These are phyloP conservation scores for Heliconius cydno DNA, from an alignment of 2,888 invertebrate species.

Conservation along the genomic window DNA sequence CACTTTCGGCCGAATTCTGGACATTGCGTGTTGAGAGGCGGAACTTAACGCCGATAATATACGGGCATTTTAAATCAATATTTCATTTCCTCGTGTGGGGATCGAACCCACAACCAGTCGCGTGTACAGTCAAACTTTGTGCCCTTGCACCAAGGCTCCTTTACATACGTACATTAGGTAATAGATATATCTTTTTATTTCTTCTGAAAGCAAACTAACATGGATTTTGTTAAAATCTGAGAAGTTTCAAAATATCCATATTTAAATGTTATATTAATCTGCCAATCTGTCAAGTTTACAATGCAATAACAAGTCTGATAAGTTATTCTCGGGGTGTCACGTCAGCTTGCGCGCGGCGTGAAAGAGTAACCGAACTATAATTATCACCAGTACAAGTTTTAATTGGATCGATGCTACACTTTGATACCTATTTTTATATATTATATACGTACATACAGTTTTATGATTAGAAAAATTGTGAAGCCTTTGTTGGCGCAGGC, in stretches of 20 bases:
- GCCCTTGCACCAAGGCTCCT: too few species aligned
- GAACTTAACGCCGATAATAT: too few species aligned
- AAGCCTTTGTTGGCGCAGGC: too few species aligned
- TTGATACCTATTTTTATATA: slow-evolving; percentile 25
- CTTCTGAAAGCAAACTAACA: neutral
- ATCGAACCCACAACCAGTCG: too few species aligned
- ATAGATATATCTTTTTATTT: neutral
- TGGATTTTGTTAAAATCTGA: neutral
- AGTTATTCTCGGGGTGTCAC: slow-evolving; percentile 29
- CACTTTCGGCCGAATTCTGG: too few species aligned
- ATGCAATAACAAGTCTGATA: slow-evolving; percentile 22
- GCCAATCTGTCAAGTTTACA: slow-evolving; percentile 8
- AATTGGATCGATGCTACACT: slow-evolving; percentile 63
- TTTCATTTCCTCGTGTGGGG: too few species aligned
- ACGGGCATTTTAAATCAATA: too few species aligned
- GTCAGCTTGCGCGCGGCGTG: slow-evolving; percentile 18
- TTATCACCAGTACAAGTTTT: slow-evolving; percentile 55
- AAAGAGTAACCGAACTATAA: slow-evolving; percentile 32
- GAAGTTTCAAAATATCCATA: neutral
- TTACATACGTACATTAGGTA: neutral
- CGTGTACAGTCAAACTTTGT: too few species aligned
- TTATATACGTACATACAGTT: neutral
- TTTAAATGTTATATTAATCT: neutral
- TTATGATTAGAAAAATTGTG: too few species aligned
- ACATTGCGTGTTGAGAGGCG: too few species aligned